Conservation (phyloP, 2,797 vertebrate species). For the Amblyraja radiata region DNA sequence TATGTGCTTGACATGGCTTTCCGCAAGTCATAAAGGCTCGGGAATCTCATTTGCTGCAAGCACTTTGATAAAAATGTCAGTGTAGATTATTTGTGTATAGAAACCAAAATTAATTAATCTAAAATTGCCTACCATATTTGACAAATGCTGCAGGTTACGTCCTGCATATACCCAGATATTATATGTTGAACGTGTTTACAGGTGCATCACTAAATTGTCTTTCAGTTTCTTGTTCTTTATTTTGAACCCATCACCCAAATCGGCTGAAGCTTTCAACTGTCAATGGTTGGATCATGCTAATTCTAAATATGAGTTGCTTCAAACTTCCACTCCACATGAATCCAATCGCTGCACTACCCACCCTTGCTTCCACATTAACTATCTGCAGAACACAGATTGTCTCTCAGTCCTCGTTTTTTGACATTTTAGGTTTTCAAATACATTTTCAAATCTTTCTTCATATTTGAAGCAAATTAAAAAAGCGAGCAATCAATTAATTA, state of each 20-base stretch:
- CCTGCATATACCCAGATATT: neutral
- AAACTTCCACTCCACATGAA: too few species aligned
- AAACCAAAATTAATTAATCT: neutral
- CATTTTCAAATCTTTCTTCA: too few species aligned
- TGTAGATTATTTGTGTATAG: neutral
- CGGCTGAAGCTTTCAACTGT: neutral
- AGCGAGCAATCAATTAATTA: too few species aligned
- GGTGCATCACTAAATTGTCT: neutral
- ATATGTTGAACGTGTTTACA: neutral
- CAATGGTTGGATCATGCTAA: neutral
- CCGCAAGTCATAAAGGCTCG: neutral
- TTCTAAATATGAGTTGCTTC: too few species aligned
- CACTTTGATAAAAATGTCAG: neutral
- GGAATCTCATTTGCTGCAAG: neutral
- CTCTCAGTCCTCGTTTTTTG: too few species aligned
- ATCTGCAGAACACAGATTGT: too few species aligned
- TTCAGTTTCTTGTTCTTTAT: neutral
- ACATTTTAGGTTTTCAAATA: too few species aligned
- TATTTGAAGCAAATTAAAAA: too few species aligned
- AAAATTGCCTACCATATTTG: neutral
- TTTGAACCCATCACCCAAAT: neutral
- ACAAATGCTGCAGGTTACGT: neutral
- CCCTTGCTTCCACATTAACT: too few species aligned
- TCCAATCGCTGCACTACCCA: too few species aligned
- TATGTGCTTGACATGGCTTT: neutral